Evolutionary conservation across 2,797 vertebrate species (phyloP).

Genomic region (Euthynnus affinis): DNA sequence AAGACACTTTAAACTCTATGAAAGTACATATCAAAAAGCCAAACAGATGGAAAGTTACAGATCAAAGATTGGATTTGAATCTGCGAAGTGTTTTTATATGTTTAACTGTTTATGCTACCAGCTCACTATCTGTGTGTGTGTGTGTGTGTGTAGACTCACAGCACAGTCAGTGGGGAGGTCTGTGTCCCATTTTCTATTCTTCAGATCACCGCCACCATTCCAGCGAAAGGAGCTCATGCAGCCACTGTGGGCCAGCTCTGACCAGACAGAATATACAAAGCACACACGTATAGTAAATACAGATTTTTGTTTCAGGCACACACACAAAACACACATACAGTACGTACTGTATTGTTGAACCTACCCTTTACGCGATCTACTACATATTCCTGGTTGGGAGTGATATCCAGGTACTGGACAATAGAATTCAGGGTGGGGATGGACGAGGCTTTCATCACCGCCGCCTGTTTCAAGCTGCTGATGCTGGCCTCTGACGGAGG

Average conservation of each 20-base stretch:
- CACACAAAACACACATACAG: neutral
- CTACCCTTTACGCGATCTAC: constrained; percentile 94
- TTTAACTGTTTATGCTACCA: neutral
- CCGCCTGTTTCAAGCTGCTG: constrained; percentile 96
- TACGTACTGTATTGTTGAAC: neutral
- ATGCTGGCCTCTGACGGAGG: constrained; percentile 92
- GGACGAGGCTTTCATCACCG: constrained; percentile 92
- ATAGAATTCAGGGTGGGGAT: constrained; percentile 94
- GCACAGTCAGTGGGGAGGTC: constrained; percentile 96
- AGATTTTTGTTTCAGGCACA: neutral
- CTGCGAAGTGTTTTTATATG: neutral
- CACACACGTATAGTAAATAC: neutral
- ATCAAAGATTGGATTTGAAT: neutral
- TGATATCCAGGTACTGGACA: constrained; percentile 95
- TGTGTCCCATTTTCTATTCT: constrained; percentile 96
- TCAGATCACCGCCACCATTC: constrained; percentile 95
- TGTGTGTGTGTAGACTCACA: constrained; percentile 83
- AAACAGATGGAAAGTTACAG: neutral
- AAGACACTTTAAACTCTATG: too few relatives aligned
- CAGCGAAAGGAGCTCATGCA: constrained; percentile 99
- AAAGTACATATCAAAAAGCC: neutral
- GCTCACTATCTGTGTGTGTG: neutral
- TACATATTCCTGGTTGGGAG: constrained; percentile 96
- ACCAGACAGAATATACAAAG: neutral
- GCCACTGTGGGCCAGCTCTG: constrained; percentile 96